Evolutionary conservation across 2,113 vertebrate genomes (phyloP).

Genomic region (Anarrhichthys ocellatus): DNA sequence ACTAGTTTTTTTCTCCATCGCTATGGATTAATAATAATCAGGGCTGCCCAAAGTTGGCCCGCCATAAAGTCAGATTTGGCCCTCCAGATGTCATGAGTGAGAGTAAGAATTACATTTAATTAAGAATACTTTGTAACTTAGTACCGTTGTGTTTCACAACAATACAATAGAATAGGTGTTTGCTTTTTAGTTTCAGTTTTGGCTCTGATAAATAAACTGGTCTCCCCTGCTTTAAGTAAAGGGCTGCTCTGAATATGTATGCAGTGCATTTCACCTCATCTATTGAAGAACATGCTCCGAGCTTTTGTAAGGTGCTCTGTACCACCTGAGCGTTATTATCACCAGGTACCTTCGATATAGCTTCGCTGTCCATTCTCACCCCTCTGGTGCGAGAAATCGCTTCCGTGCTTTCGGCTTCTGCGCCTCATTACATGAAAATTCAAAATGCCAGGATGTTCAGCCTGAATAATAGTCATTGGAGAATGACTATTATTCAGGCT

Average conservation of each 20-base stretch:
- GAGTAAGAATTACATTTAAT: too few relatives aligned
- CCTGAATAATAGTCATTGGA: neutral
- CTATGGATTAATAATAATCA: neutral
- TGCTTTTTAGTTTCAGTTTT: neutral
- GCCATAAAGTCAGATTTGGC: too few relatives aligned
- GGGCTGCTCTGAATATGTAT: neutral
- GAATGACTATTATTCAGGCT: constrained; percentile 48
- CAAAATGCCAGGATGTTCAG: constrained; percentile 27
- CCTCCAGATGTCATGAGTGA: too few relatives aligned
- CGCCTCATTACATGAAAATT: constrained; percentile 29
- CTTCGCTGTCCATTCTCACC: constrained; percentile 33
- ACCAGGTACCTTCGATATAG: constrained; percentile 17
- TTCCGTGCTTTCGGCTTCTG: constrained; percentile 36
- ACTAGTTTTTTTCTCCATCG: neutral
- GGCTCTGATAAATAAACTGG: too few relatives aligned
- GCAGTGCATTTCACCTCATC: constrained; percentile 19
- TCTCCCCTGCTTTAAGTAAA: neutral
- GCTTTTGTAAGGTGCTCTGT: constrained; percentile 7
- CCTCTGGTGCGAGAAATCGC: constrained; percentile 40
- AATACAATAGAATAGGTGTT: neutral
- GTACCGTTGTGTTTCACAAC: neutral
- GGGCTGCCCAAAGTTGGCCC: too few relatives aligned
- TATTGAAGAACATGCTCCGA: constrained; percentile 5
- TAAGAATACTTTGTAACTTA: too few relatives aligned
- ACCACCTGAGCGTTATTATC: constrained; percentile 22